phyloP scores from a whole-genome alignment of 2,888 invertebrate genomes.

The Aradus depressus region DNA sequence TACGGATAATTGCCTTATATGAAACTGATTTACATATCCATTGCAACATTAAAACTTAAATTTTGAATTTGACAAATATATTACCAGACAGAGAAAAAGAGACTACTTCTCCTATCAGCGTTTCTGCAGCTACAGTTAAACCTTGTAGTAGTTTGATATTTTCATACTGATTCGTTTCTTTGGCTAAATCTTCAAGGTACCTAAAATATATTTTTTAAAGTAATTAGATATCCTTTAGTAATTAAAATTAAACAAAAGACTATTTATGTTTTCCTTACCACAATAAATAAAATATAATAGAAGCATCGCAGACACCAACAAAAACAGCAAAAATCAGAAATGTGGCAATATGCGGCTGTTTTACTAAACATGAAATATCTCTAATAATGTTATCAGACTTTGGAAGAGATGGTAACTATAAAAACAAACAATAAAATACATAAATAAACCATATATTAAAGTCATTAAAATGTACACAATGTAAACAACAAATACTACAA shows the following conservation, averaged over 20 bases:
- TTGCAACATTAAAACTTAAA: too few relatives aligned
- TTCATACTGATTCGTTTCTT: conserved; percentile 46
- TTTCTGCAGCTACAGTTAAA: conserved; percentile 64
- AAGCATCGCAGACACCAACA: conserved; percentile 66
- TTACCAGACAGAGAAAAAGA: conserved; percentile 61
- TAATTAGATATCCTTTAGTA: too few relatives aligned
- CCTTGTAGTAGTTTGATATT: conserved; percentile 71
- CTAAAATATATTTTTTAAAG: conserved; percentile 35
- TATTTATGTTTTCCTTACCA: conserved; percentile 43
- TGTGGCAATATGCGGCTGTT: conserved; percentile 50
- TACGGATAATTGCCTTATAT: too few relatives aligned
- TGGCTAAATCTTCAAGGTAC: conserved; percentile 68
- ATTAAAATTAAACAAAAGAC: not conserved
- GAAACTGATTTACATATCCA: too few relatives aligned
- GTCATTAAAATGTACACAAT: not conserved
- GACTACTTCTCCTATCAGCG: conserved; percentile 64
- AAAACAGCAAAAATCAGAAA: conserved; percentile 63
- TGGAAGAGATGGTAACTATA: conserved; percentile 55
- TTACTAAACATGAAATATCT: conserved; percentile 52
- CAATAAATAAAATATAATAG: conserved; percentile 70
- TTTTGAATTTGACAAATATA: too few relatives aligned
- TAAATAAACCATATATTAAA: conserved; percentile 4
- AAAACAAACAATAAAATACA: not conserved
- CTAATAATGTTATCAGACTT: conserved; percentile 55
- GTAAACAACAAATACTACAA: not conserved